Conservation (phyloP, 1,140 invertebrate species). For the Brachionus angularis region DNA sequence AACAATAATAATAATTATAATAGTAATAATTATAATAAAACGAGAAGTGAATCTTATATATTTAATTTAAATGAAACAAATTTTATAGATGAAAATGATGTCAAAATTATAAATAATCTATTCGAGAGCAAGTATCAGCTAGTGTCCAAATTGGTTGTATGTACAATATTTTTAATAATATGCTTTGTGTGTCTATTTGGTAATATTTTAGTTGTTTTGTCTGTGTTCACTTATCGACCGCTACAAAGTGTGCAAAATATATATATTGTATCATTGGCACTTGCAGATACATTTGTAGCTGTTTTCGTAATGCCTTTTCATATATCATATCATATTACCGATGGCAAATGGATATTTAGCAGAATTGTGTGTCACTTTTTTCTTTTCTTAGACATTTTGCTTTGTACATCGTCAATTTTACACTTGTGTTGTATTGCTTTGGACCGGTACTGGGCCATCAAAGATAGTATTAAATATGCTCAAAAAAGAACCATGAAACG, state of each 20-base stretch:
- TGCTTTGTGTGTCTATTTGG: slow-evolving; percentile 66
- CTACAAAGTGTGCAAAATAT: slow-evolving; percentile 96
- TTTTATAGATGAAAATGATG: neutral
- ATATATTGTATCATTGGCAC: slow-evolving; percentile 91
- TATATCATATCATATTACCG: slow-evolving; percentile 76
- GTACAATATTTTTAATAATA: neutral
- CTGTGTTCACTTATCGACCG: slow-evolving; percentile 90
- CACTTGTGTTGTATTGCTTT: slow-evolving; percentile 92
- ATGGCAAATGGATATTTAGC: slow-evolving; percentile 54
- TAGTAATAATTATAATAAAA: too few relatives aligned
- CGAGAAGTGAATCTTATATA: too few relatives aligned
- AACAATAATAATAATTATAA: too few relatives aligned
- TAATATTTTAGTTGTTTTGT: slow-evolving; percentile 88
- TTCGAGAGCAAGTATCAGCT: too few relatives aligned
- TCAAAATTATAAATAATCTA: neutral
- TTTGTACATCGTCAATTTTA: slow-evolving; percentile 91
- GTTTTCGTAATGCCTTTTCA: slow-evolving; percentile 92
- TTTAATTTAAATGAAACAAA: too few relatives aligned
- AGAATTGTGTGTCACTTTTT: slow-evolving; percentile 70
- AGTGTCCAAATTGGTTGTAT: neutral
- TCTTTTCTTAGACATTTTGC: slow-evolving; percentile 91
- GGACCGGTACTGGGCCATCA: slow-evolving; percentile 73
- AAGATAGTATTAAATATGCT: slow-evolving; percentile 93
- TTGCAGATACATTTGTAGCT: slow-evolving; percentile 94
- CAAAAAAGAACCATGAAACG: slow-evolving; percentile 86